These are phyloP conservation scores for Heliothis peltigera DNA, from an alignment of 2,888 invertebrate species.

Conservation along the genomic window DNA sequence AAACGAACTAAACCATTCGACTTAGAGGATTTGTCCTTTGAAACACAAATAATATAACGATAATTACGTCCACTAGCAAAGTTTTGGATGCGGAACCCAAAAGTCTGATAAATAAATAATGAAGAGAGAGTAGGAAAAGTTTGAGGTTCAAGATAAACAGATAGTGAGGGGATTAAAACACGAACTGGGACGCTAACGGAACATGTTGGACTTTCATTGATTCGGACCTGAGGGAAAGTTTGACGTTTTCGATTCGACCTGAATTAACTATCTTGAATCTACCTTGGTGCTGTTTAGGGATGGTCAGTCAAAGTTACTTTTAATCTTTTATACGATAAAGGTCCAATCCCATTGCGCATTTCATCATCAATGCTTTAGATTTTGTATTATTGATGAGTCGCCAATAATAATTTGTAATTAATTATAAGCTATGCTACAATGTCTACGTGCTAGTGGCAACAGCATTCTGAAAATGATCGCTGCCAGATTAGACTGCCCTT, in stretches of 20 bases:
- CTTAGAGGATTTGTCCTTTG: slow-evolving; percentile 27
- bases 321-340: not conserved
- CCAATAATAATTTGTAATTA: too few relatives aligned
- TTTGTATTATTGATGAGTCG: not conserved
- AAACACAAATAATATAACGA: slow-evolving; percentile 52
- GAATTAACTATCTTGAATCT: slow-evolving; percentile 17
- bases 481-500: too few relatives aligned
- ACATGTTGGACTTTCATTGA: slow-evolving; percentile 50
- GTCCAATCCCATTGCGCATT: too few relatives aligned
- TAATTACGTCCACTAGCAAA: slow-evolving; percentile 45
- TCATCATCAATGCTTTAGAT: not conserved
- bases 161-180: slow-evolving; percentile 56
- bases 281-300: not conserved
- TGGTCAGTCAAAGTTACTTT: not conserved
- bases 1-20: slow-evolving; percentile 51
- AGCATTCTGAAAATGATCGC: too few relatives aligned
- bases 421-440: too few relatives aligned
- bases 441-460: too few relatives aligned
- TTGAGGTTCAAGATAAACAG: slow-evolving; percentile 58
- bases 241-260: not conserved
- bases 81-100: slow-evolving; percentile 49
- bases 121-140: slow-evolving; percentile 54
- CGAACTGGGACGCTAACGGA: slow-evolving; percentile 50
- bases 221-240: slow-evolving; percentile 41
- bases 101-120: slow-evolving; percentile 62